Conservation (phyloP, 37 sponge, comb jelly and placozoan genomes). For the Halichondria panicea region DNA sequence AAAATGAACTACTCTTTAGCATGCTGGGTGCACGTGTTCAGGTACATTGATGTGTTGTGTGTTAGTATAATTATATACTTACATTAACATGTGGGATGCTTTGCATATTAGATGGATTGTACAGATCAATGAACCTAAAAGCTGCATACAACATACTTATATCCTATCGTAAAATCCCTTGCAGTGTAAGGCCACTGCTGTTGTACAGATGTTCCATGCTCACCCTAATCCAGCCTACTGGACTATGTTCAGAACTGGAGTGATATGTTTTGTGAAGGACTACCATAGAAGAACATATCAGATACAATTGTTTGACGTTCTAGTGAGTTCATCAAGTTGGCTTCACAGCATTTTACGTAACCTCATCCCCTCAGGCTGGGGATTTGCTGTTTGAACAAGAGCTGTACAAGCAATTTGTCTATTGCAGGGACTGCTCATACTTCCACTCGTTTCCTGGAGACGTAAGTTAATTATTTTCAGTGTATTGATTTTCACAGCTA, state of each 20-base stretch:
- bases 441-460: constrained; percentile 97
- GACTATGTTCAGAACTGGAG: constrained; percentile 86
- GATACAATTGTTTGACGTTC: constrained; percentile 73
- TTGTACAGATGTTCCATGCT: constrained; percentile 91
- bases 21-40: constrained; percentile 62
- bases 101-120: too few species aligned
- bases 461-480: constrained; percentile 50
- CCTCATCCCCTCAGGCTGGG: constrained; percentile 45
- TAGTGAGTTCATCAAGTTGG: constrained; percentile 29
- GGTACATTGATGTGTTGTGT: constrained; percentile 21
- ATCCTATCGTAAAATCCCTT: neutral
- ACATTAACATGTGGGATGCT: neutral
- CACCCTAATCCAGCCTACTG: constrained; percentile 68
- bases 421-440: constrained; percentile 64
- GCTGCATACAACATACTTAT: too few species aligned
- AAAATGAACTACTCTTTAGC: constrained; percentile 74
- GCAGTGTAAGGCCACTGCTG: constrained; percentile 88
- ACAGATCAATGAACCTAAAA: too few species aligned
- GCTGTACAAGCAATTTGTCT: constrained; percentile 85
- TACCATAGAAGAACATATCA: constrained; percentile 81
- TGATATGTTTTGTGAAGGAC: constrained; percentile 94
- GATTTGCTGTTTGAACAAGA: constrained; percentile 85
- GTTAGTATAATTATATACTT: neutral
- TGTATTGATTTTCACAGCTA: neutral
- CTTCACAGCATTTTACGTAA: too few species aligned